Base-by-base conservation (phyloP, 2,113 vertebrate species). In the Uria aalge region DNA sequence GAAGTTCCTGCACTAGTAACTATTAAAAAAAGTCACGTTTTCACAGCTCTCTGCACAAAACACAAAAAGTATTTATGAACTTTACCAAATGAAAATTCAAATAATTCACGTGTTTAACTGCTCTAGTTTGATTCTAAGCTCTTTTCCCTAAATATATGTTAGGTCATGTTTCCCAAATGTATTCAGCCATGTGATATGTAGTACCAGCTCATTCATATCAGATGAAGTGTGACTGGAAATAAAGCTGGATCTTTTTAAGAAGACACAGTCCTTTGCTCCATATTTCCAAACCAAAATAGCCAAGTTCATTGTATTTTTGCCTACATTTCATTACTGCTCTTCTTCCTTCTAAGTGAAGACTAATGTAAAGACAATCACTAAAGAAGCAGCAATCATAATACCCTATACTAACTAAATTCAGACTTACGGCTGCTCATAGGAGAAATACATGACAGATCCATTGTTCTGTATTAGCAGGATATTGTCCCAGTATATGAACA, bases 361-460 rank as follows among this genome's bases (percentile, higher is more conserved):
- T 97, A 97, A 95, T 96, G 96, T 96, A 97, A 97, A 98, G 96
- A 97, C 94, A 97, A 96, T 96, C 29, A 63, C 91, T 95, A 96
- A 96, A 94, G 96, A 91, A 94, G 97, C 96, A 95, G 95, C 93
- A 97, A 94, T 96, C 96, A 98, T 96, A 97, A 97, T 96, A 90
- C 96, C 96, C 95, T 96, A 90, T 88, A 97, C 96, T 98, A 95
- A 93, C 94, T 95, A 96, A 97, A 97, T 97, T 97, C 92, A 97
- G 94, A 96, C 98, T 97, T 97, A 96, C 26, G 97, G 97, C 98
- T 97, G 96, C 97, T 98, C 93, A 96, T 95, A 97, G 94, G 97
- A 98, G 97, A 98, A 97, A 98, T 97, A 98, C 98, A 98, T 98
- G 98, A 98, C 98, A 98, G 98, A 98, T 98, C 98, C 94, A 98